Conservation (phyloP, 2,797 vertebrate species). For the Pseudochromis fuscus region DNA sequence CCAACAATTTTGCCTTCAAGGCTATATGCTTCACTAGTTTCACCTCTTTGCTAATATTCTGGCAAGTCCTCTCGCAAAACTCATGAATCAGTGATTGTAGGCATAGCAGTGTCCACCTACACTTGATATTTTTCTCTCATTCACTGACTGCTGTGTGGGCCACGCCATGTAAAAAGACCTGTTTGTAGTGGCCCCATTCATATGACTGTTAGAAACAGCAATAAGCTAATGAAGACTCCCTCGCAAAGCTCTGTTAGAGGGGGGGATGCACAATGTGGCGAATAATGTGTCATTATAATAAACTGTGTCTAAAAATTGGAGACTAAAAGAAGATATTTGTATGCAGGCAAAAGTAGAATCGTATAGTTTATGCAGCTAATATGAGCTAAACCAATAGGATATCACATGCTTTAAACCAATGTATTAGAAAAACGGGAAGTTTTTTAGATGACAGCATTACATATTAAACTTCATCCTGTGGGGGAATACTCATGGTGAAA, state of each 20-base stretch:
- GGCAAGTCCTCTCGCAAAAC: slow-evolving; percentile 25
- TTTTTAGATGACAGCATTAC: no score
- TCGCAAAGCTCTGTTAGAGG: neutral
- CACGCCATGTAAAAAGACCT: slow-evolving; percentile 44
- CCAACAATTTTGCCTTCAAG: slow-evolving; percentile 37
- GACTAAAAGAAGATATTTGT: slow-evolving; percentile 12
- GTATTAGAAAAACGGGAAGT: no score
- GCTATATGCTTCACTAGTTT: slow-evolving; percentile 54
- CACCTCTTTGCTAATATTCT: slow-evolving; percentile 31
- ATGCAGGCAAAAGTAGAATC: neutral
- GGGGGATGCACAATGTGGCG: neutral
- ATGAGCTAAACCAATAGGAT: neutral
- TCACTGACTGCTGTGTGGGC: slow-evolving; percentile 56
- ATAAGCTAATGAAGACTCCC: slow-evolving; percentile 29
- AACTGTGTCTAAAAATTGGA: slow-evolving; percentile 9
- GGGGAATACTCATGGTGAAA: no score
- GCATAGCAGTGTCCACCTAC: slow-evolving; percentile 41
- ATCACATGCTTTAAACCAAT: no score
- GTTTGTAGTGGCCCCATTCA: slow-evolving; percentile 53
- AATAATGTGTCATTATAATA: slow-evolving; percentile 5
- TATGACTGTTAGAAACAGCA: slow-evolving; percentile 33
- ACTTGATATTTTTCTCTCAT: slow-evolving; percentile 45
- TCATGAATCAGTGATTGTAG: slow-evolving; percentile 48
- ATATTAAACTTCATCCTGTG: no score
- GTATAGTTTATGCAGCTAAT: slow-evolving; percentile 1